phyloP scores from a whole-genome alignment of 2,113 vertebrate genomes.

The Gambusia affinis region DNA sequence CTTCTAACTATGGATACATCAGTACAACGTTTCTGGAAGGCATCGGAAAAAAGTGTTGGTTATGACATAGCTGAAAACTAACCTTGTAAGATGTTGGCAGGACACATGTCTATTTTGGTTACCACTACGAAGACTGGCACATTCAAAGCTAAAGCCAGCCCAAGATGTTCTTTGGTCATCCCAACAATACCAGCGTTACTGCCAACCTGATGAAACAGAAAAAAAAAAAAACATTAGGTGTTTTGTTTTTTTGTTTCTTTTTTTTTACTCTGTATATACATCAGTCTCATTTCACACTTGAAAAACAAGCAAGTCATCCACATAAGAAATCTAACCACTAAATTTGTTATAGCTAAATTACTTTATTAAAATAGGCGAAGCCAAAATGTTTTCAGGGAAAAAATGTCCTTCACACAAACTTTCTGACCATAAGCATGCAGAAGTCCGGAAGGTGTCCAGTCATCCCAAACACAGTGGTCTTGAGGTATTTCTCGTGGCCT shows the following conservation, averaged over 20 bases:
- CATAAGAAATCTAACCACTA: neutral
- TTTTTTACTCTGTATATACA: neutral
- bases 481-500: conserved; percentile 97
- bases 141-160: conserved; percentile 93
- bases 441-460: conserved; percentile 97
- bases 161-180: conserved; percentile 99
- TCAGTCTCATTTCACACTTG: neutral
- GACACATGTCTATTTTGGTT: conserved; percentile 99
- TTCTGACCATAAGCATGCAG: conserved; percentile 98
- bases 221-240: neutral
- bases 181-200: conserved; percentile 98
- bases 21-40: neutral
- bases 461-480: conserved; percentile 99
- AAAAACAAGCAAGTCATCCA: neutral
- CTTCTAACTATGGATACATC: neutral
- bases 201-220: conserved; percentile 84
- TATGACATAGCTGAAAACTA: conserved; percentile 27
- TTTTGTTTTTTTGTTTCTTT: neutral
- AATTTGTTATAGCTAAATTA: neutral
- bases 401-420: neutral
- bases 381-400: neutral
- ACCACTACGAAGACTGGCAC: conserved; percentile 98
- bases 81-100: conserved; percentile 98
- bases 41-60: neutral
- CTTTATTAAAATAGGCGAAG: neutral